Percentiles rank a stretch among this genome's conserved stretches.
phyloP scores from a whole-genome alignment of 1,140 invertebrate species.

The Eupristina koningsbergeri region DNA sequence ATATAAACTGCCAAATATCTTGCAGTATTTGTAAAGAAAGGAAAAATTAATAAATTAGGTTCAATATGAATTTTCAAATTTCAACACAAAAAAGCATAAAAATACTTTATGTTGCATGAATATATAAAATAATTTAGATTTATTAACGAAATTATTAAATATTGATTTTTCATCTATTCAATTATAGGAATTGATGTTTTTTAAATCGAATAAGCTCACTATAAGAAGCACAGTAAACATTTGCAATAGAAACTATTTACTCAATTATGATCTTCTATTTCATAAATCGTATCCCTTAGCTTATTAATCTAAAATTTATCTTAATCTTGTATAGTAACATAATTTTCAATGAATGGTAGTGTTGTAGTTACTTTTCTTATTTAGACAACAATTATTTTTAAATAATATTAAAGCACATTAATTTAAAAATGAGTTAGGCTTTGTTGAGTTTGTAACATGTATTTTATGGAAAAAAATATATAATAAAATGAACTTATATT shows the following conservation, averaged over 20 bases:
- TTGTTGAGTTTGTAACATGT: constrained; percentile 47
- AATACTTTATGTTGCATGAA: constrained; percentile 33
- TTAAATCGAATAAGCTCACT: constrained; percentile 21
- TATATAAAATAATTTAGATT: constrained; percentile 15
- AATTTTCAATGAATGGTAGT: constrained; percentile 15
- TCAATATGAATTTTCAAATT: constrained; percentile 40
- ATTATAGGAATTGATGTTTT: constrained; percentile 46
- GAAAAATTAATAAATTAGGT: constrained; percentile 16
- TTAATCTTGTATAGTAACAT: constrained; percentile 6
- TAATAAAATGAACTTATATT: constrained; percentile 49
- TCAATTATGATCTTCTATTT: constrained; percentile 17
- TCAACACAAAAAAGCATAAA: constrained; percentile 4
- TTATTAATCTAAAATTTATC: constrained; percentile 14
- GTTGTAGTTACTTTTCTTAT: constrained; percentile 20
- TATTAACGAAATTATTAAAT: constrained; percentile 8
- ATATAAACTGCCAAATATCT: constrained; percentile 29
- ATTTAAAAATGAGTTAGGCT: constrained; percentile 28
- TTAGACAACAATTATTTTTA: constrained; percentile 3
- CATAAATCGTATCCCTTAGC: constrained; percentile 22
- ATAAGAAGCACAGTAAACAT: constrained; percentile 30
- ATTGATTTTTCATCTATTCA: constrained; percentile 26
- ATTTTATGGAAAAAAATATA: constrained; percentile 47
- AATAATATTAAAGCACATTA: no score
- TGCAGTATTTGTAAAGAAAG: constrained; percentile 23
- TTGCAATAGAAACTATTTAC: constrained; percentile 12